Conservation (phyloP, 37 sponge, comb jelly and placozoan species). For the Chondrosia reniformis region DNA sequence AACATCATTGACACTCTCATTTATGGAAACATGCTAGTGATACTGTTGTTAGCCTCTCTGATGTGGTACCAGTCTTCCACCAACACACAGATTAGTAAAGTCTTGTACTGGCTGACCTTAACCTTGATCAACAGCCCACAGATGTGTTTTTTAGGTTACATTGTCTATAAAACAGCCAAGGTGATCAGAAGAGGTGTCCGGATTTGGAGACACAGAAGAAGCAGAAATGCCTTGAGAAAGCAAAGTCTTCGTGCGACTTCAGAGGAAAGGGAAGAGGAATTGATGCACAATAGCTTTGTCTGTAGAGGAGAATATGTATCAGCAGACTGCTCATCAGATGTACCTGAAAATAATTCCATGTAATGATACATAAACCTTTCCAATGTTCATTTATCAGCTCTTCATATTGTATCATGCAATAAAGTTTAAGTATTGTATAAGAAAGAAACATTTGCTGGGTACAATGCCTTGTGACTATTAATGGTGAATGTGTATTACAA, state of each 20-base stretch:
- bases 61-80: background rate
- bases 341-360: too few species aligned
- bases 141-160: background rate
- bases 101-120: too few species aligned
- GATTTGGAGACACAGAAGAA: background rate
- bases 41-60: background rate
- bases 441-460: too few species aligned
- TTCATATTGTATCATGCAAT: too few species aligned
- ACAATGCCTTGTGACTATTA: too few species aligned
- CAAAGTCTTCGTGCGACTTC: background rate
- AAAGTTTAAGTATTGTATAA: too few species aligned
- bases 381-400: too few species aligned
- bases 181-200: background rate
- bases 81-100: background rate
- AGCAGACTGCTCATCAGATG: background rate
- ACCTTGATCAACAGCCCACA: conserved; percentile 1
- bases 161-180: background rate
- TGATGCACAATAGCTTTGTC: background rate
- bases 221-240: background rate
- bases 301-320: background rate
- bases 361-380: too few species aligned
- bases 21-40: background rate
- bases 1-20: conserved; percentile 10
- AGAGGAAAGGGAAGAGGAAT: conserved; percentile 13
- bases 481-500: too few species aligned